phyloP scores from a whole-genome alignment of 2,113 vertebrate species.

The Gallinago paraguaiae region DNA sequence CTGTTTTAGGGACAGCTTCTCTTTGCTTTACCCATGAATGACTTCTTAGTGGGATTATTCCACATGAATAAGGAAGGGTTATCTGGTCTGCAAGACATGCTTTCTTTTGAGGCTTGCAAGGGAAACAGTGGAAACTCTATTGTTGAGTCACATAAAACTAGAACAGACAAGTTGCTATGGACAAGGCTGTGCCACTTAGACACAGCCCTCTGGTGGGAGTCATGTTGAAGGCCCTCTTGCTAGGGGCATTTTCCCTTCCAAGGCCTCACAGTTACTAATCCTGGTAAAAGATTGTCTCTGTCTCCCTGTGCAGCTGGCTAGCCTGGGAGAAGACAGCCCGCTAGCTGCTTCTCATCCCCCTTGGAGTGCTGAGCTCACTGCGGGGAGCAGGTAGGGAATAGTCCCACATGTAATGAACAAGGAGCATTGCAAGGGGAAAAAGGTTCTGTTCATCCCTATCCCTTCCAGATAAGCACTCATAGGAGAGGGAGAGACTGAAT shows the following conservation, averaged over 20 bases:
- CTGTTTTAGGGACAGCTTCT: slow-evolving; percentile 59
- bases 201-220: not conserved
- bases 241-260: slow-evolving; percentile 1
- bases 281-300: not conserved
- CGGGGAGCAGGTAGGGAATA: not conserved
- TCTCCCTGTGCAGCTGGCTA: not conserved
- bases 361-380: not conserved
- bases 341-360: not conserved
- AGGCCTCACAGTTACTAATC: not conserved
- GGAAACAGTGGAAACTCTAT: slow-evolving; percentile 59
- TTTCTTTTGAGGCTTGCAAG: slow-evolving; percentile 57
- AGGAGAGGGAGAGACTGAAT: not conserved
- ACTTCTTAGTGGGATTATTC: slow-evolving; percentile 62
- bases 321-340: not conserved
- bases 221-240: not conserved
- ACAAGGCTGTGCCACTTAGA: not conserved
- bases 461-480: not conserved
- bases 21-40: slow-evolving; percentile 66
- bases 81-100: slow-evolving; percentile 57
- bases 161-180: not conserved
- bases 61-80: slow-evolving; percentile 66
- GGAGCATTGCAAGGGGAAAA: not conserved
- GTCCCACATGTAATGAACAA: not conserved
- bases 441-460: not conserved
- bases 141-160: slow-evolving; percentile 51